These are phyloP conservation scores for Nomada goodeniana DNA, from an alignment of 2,888 invertebrate genomes.

Conservation along the genomic window DNA sequence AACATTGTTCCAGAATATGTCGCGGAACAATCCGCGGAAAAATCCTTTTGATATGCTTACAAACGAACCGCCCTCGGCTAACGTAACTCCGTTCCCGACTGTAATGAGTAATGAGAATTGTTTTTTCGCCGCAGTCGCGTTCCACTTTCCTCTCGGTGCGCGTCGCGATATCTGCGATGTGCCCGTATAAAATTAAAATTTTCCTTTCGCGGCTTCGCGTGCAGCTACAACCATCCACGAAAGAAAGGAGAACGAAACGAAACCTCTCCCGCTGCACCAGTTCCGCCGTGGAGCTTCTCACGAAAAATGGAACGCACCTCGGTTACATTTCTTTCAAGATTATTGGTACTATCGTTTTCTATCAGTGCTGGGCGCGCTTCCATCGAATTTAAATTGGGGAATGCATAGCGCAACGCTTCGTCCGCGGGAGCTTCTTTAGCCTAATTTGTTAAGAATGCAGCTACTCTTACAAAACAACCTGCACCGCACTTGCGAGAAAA, in stretches of 20 bases:
- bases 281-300: not conserved
- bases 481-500: too few species aligned
- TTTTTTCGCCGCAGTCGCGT: slow-evolving; percentile 2
- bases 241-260: slow-evolving; percentile 1
- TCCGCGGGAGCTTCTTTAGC: too few species aligned
- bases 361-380: too few species aligned
- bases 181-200: slow-evolving; percentile 37
- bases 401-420: too few species aligned
- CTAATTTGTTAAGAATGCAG: too few species aligned
- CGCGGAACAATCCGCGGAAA: not conserved
- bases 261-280: not conserved
- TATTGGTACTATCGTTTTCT: not conserved
- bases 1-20: not conserved
- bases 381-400: too few species aligned
- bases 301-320: slow-evolving; percentile 1
- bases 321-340: slow-evolving; percentile 26
- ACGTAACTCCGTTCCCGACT: not conserved
- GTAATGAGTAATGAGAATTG: slow-evolving; percentile 38
- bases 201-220: slow-evolving; percentile 4
- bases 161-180: not conserved
- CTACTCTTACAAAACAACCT: too few species aligned
- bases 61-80: slow-evolving; percentile 8
- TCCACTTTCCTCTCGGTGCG: not conserved
- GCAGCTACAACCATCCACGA: not conserved
- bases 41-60: not conserved